phyloP scores from a whole-genome alignment of 2,888 invertebrate species.

The Eupithecia subfuscata region DNA sequence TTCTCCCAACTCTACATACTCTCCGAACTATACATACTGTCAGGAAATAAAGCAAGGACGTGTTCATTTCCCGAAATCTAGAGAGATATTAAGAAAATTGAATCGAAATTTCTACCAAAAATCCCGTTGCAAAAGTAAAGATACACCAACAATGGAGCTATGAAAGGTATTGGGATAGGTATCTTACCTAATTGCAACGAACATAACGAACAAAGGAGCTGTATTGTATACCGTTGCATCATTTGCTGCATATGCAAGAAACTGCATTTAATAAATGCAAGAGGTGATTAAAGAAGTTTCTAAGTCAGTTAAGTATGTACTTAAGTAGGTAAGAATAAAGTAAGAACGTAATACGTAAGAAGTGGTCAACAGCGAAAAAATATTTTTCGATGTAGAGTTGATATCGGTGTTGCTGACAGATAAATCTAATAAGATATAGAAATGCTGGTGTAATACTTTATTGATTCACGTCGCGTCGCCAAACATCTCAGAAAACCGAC shows the following conservation, averaged over 20 bases:
- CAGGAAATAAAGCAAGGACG: not conserved
- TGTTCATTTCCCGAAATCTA: not conserved
- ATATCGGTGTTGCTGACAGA: not conserved
- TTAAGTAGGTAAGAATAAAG: not conserved
- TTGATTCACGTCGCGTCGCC: slow-evolving; percentile 5
- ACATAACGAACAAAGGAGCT: slow-evolving; percentile 31
- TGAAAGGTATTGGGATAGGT: slow-evolving; percentile 38
- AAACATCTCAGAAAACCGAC: slow-evolving; percentile 1
- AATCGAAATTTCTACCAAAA: slow-evolving; percentile 11
- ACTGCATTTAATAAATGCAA: slow-evolving; percentile 23
- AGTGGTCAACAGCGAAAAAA: not conserved
- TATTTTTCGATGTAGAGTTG: not conserved
- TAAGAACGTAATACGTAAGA: not conserved
- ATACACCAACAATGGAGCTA: slow-evolving; percentile 39
- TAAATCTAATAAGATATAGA: not conserved
- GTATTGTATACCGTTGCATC: slow-evolving; percentile 32
- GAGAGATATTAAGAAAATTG: not conserved
- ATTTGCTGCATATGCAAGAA: slow-evolving; percentile 15
- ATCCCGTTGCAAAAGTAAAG: slow-evolving; percentile 29
- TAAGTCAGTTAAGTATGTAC: not conserved
- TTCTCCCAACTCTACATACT: not conserved
- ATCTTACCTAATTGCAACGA: slow-evolving; percentile 35
- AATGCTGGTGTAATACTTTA: not conserved
- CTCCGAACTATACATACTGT: too few relatives aligned
- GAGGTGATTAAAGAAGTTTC: not conserved